These are phyloP conservation scores for Leptosomus discolor DNA, from an alignment of 2,113 vertebrate genomes.

Conservation along the genomic window DNA sequence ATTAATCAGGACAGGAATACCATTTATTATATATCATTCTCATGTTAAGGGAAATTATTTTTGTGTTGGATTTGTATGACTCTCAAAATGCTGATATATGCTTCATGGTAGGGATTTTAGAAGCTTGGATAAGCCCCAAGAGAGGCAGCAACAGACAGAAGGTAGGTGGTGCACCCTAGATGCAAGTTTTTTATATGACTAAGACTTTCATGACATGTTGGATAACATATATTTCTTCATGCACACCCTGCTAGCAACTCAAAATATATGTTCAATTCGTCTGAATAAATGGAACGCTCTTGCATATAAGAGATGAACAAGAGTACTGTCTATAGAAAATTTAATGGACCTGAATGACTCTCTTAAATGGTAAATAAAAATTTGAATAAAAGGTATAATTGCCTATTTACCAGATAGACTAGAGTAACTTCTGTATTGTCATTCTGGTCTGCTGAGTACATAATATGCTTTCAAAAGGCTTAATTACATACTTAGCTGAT, in stretches of 20 bases:
- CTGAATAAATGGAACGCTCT: neutral
- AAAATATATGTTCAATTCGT: neutral
- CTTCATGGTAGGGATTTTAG: neutral
- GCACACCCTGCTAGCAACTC: neutral
- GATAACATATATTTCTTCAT: neutral
- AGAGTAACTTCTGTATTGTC: slow-evolving; percentile 8
- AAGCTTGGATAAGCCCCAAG: neutral
- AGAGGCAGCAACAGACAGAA: neutral
- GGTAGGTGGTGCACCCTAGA: neutral
- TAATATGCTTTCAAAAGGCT: slow-evolving; percentile 18
- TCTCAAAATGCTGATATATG: neutral
- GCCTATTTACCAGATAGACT: neutral
- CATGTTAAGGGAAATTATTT: neutral
- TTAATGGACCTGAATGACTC: neutral
- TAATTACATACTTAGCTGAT: slow-evolving; percentile 39
- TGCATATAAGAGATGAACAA: neutral
- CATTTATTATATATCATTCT: neutral
- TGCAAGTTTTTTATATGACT: neutral
- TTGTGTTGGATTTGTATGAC: neutral
- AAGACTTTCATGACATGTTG: neutral
- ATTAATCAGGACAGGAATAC: neutral
- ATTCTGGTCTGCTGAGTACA: slow-evolving; percentile 18
- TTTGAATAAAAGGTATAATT: slow-evolving; percentile 23
- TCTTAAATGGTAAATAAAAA: slow-evolving; percentile 10
- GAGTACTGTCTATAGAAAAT: neutral